Evolutionary conservation across 2,888 invertebrate genomes (phyloP).

Genomic region (Microplitis deprimator): DNA sequence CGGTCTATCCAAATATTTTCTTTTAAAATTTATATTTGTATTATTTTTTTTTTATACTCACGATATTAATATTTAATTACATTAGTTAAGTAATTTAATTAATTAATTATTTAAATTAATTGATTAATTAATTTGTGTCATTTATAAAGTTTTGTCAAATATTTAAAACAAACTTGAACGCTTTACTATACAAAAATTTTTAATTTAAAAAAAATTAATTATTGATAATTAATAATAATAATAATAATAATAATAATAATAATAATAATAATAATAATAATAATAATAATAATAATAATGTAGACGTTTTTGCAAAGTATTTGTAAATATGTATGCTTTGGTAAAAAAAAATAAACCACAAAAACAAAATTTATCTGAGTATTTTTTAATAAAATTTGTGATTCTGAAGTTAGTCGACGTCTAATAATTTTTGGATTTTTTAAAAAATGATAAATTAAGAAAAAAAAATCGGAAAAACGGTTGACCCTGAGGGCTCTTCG

Average conservation of each 20-base stretch:
- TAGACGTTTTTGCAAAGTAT: slow-evolving; percentile 61
- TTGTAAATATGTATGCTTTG: slow-evolving; percentile 67
- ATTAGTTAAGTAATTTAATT: not conserved
- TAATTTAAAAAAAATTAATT: slow-evolving; percentile 31
- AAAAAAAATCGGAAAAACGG: too few relatives aligned
- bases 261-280: too few relatives aligned
- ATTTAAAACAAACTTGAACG: slow-evolving; percentile 27
- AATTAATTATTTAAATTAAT: slow-evolving; percentile 30
- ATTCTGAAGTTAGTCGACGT: too few relatives aligned
- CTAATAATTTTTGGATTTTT: too few relatives aligned
- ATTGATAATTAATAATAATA: slow-evolving; percentile 50
- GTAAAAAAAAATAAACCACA: slow-evolving; percentile 56
- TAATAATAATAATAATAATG: slow-evolving; percentile 55
- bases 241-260: slow-evolving; percentile 53
- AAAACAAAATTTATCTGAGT: slow-evolving; percentile 3
- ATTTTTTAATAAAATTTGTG: not conserved
- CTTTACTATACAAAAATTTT: slow-evolving; percentile 24
- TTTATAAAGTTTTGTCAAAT: not conserved
- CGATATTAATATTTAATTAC: slow-evolving; percentile 30
- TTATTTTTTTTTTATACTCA: slow-evolving; percentile 38
- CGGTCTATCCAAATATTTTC: not conserved
- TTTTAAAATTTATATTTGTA: slow-evolving; percentile 30
- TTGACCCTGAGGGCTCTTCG: too few relatives aligned
- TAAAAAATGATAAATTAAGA: too few relatives aligned
- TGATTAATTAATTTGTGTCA: not conserved